Percentiles rank a stretch among this genome's conserved stretches.
These are phyloP conservation scores for Chrysolina americana DNA, from an alignment of 2,888 invertebrate species.

Conservation along the genomic window DNA sequence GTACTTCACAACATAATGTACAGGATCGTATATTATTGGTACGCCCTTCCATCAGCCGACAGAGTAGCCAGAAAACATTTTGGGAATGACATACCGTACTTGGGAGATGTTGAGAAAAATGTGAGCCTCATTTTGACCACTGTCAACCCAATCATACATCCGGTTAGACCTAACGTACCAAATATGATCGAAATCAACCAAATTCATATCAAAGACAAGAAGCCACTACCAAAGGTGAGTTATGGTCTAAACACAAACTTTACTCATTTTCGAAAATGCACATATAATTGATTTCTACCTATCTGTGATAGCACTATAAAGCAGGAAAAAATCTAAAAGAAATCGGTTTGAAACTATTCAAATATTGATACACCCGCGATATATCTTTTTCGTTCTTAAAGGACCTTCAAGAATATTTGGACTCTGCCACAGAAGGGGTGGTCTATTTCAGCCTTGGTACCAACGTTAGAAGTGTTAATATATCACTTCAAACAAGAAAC, in stretches of 20 bases:
- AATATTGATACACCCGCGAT: background rate
- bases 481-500: constrained; percentile 60
- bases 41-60: constrained; percentile 43
- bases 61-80: constrained; percentile 53
- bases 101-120: constrained; percentile 50
- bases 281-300: too few relatives aligned
- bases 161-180: constrained; percentile 47
- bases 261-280: too few relatives aligned
- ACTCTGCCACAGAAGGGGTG: constrained; percentile 64
- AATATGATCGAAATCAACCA: constrained; percentile 47
- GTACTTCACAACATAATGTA: constrained; percentile 43
- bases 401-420: constrained; percentile 65
- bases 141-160: constrained; percentile 48
- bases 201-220: constrained; percentile 45
- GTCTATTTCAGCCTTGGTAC: constrained; percentile 69
- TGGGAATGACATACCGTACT: constrained; percentile 52
- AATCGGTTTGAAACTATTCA: too few relatives aligned
- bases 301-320: too few relatives aligned
- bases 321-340: too few relatives aligned
- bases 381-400: constrained; percentile 40
- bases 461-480: constrained; percentile 63
- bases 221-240: constrained; percentile 45
- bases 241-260: too few relatives aligned
- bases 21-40: constrained; percentile 43
- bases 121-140: constrained; percentile 50